Evolutionary conservation across 1,140 invertebrate species (phyloP).

Genomic region (Conopomorpha cramerella): DNA sequence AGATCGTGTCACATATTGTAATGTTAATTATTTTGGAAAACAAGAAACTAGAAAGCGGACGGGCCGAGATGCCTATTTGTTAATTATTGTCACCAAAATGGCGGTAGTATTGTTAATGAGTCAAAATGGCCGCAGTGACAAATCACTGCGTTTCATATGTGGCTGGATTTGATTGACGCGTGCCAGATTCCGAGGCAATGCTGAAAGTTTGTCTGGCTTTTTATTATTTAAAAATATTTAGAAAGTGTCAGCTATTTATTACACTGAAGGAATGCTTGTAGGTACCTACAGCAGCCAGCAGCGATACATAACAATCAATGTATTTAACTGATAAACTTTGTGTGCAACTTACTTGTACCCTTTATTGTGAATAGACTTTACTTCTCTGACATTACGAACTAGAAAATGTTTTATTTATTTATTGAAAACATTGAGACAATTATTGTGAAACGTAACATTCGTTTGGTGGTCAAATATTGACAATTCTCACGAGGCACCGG

Average conservation of each 20-base stretch:
- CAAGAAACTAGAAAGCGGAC: constrained; percentile 57
- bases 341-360: no score
- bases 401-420: no score
- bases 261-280: no score
- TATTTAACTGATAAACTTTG: no score
- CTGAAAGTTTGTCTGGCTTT: no score
- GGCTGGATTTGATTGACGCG: constrained; percentile 51
- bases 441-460: constrained; percentile 46
- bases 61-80: constrained; percentile 44
- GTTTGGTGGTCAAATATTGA: constrained; percentile 45
- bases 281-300: no score
- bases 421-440: constrained; percentile 58
- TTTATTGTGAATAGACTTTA: no score
- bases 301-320: no score
- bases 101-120: constrained; percentile 40
- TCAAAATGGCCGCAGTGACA: constrained; percentile 53
- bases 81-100: constrained; percentile 59
- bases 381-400: no score
- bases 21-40: constrained; percentile 59
- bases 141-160: constrained; percentile 39
- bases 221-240: no score
- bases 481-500: constrained; percentile 46
- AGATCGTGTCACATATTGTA: constrained; percentile 50
- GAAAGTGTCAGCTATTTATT: no score
- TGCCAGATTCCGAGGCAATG: constrained; percentile 43